Evolutionary conservation across 2,888 invertebrate species (phyloP).

Genomic region (Slavum lentiscoides): DNA sequence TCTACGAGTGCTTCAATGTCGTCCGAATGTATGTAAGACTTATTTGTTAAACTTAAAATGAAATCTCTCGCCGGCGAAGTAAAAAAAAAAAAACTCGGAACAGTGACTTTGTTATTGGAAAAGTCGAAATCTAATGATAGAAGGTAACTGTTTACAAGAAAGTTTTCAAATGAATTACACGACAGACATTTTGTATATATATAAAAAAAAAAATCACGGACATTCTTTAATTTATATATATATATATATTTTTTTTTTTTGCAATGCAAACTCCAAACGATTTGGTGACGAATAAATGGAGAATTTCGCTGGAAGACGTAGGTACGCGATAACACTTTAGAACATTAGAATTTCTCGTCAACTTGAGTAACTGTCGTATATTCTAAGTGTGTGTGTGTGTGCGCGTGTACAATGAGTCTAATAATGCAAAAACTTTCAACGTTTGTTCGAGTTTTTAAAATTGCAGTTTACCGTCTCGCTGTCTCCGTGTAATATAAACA

Average conservation of each 20-base stretch:
- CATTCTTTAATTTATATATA: not conserved
- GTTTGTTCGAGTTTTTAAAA: too few relatives aligned
- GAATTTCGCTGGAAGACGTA: not conserved
- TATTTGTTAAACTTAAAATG: conserved; percentile 12
- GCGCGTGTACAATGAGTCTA: not conserved
- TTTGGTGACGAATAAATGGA: not conserved
- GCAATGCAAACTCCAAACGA: not conserved
- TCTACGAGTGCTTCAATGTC: too few relatives aligned
- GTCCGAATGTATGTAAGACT: not conserved
- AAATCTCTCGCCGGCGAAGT: not conserved
- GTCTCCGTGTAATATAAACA: too few relatives aligned
- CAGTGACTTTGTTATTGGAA: conserved; percentile 18
- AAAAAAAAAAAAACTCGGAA: not conserved
- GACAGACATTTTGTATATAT: not conserved
- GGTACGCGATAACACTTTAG: not conserved
- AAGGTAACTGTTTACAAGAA: not conserved
- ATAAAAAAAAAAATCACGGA: not conserved
- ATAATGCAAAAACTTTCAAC: conserved; percentile 11
- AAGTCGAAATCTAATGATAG: not conserved
- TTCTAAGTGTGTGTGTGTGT: not conserved
- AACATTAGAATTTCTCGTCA: conserved; percentile 14
- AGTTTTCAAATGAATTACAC: conserved; percentile 1
- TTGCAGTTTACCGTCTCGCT: too few relatives aligned
- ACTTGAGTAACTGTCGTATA: not conserved
- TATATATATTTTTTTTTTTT: not conserved